Conservation (phyloP, 2,888 invertebrate species). For the Agrochola circellaris region DNA sequence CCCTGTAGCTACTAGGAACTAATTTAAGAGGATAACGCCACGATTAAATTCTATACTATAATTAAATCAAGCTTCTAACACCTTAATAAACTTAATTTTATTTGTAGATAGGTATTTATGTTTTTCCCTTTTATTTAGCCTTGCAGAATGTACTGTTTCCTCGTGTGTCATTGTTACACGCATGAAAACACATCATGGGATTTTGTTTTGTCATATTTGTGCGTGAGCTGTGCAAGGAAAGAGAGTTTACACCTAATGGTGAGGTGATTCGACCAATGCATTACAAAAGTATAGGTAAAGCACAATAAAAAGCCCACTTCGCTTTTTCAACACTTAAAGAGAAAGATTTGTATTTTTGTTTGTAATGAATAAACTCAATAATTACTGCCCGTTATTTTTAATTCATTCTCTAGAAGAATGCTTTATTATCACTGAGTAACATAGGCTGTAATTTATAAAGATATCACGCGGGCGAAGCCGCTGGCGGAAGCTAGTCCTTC, state of each 20-base stretch:
- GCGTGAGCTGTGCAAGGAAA: not conserved
- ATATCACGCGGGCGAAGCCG: no score
- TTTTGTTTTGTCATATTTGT: not conserved
- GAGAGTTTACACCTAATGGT: not conserved
- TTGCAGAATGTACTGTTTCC: not conserved
- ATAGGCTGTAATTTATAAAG: no score
- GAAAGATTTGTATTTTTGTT: no score
- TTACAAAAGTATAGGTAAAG: not conserved
- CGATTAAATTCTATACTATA: not conserved
- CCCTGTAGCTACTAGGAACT: not conserved
- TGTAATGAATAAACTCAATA: no score
- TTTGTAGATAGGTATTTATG: no score
- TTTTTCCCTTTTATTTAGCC: not conserved
- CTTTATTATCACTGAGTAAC: no score
- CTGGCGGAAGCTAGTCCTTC: no score
- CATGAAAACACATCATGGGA: conserved; percentile 1
- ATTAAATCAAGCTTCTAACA: not conserved
- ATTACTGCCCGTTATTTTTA: no score
- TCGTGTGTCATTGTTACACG: not conserved
- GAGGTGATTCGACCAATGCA: no score
- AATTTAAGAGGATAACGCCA: not conserved
- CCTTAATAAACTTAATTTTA: not conserved
- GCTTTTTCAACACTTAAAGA: no score
- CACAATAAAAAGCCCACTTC: not conserved
- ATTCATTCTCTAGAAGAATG: no score